Evolutionary conservation across 2,797 vertebrate genomes (phyloP).

Genomic region (Eidolon dupreanum): DNA sequence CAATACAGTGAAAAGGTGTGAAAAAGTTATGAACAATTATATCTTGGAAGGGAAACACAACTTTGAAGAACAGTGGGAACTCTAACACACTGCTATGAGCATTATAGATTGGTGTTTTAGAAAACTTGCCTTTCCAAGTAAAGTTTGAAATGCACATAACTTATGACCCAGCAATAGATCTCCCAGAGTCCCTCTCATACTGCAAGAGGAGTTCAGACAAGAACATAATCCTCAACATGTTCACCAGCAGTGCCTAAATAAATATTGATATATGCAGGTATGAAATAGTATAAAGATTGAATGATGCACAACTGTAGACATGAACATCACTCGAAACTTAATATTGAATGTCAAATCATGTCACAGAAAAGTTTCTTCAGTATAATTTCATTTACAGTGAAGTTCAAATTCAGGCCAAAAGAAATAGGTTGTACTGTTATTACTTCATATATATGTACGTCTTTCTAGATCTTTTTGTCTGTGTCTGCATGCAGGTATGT

Average conservation of each 20-base stretch:
- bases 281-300: neutral
- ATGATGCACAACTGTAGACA: neutral
- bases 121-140: neutral
- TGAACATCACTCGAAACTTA: neutral
- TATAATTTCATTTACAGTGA: neutral
- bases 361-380: neutral
- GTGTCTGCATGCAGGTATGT: too few species aligned
- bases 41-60: neutral
- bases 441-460: too few species aligned
- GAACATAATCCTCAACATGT: neutral
- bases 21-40: slow-evolving; percentile 23
- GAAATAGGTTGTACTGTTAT: neutral
- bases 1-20: neutral
- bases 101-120: neutral
- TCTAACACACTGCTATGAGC: neutral
- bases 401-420: slow-evolving; percentile 14
- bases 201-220: neutral
- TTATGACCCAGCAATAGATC: neutral
- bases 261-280: neutral
- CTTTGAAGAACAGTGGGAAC: neutral
- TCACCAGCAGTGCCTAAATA: neutral
- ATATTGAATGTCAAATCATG: neutral
- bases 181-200: neutral
- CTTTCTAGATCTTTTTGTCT: too few species aligned
- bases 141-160: neutral